These are phyloP conservation scores for Henricia sp. DNA, from an alignment of 53 echinoderm and acorn worm genomes.

Conservation along the genomic window DNA sequence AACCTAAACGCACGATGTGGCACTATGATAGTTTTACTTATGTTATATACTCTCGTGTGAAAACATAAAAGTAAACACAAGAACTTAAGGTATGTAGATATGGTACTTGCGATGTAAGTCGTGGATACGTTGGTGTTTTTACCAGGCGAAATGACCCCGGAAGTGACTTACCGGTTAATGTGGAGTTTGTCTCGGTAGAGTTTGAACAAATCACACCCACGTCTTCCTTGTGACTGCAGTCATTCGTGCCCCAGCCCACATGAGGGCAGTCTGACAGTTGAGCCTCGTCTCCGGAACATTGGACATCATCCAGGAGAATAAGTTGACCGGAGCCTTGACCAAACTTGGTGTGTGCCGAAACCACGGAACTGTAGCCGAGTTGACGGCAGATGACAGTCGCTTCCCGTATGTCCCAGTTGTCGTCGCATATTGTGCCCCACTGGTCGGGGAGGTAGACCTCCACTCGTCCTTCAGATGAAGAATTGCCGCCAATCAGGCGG, in stretches of 20 bases:
- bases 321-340: neutral
- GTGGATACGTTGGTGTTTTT: neutral
- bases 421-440: conserved; percentile 47
- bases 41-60: neutral
- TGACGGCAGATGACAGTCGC: conserved; percentile 43
- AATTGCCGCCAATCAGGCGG: conserved; percentile 11
- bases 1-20: no score
- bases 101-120: neutral
- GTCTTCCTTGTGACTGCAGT: conserved; percentile 28
- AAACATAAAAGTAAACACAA: neutral
- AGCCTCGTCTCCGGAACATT: conserved; percentile 7
- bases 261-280: conserved; percentile 24
- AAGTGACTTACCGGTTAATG: neutral
- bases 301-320: conserved; percentile 11
- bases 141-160: neutral
- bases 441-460: conserved; percentile 10
- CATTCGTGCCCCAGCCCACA: neutral
- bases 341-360: conserved; percentile 28
- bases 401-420: conserved; percentile 10
- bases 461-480: conserved; percentile 21
- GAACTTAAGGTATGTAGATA: neutral
- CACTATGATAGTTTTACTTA: no score
- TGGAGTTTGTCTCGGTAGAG: neutral
- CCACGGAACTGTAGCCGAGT: conserved; percentile 37
- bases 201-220: conserved; percentile 35